These are phyloP conservation scores for Mesaphorura yosii DNA, from an alignment of 1,140 invertebrate species.

Conservation along the genomic window DNA sequence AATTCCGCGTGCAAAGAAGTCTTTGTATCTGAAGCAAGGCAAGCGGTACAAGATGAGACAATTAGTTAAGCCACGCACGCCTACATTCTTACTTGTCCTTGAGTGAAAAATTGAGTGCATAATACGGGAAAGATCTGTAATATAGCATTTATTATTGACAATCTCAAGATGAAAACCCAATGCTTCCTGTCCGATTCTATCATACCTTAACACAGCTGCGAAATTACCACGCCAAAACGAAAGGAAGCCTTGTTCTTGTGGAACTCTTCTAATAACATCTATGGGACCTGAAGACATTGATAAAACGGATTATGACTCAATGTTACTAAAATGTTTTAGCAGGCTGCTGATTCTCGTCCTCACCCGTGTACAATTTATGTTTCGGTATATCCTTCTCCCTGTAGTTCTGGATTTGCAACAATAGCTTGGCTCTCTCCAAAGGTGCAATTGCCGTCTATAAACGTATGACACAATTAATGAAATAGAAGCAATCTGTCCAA, in stretches of 20 bases:
- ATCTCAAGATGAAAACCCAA: too few relatives aligned
- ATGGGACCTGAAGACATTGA: neutral
- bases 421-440: conserved; percentile 84
- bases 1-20: neutral
- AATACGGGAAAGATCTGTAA: conserved; percentile 26
- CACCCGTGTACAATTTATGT: too few relatives aligned
- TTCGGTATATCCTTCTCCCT: too few relatives aligned
- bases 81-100: conserved; percentile 27
- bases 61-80: neutral
- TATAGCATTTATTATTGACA: too few relatives aligned
- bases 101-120: conserved; percentile 28
- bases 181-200: too few relatives aligned
- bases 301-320: conserved; percentile 4
- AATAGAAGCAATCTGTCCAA: too few relatives aligned
- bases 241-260: conserved; percentile 19
- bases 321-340: neutral
- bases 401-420: conserved; percentile 83
- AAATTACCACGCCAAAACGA: conserved; percentile 28
- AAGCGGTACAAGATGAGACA: neutral
- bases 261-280: conserved; percentile 13
- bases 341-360: too few relatives aligned
- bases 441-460: conserved; percentile 75
- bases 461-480: too few relatives aligned
- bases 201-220: conserved; percentile 11
- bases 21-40: conserved; percentile 1